These are phyloP conservation scores for Callipepla squamata DNA, from an alignment of 2,113 vertebrate species.

Conservation along the genomic window DNA sequence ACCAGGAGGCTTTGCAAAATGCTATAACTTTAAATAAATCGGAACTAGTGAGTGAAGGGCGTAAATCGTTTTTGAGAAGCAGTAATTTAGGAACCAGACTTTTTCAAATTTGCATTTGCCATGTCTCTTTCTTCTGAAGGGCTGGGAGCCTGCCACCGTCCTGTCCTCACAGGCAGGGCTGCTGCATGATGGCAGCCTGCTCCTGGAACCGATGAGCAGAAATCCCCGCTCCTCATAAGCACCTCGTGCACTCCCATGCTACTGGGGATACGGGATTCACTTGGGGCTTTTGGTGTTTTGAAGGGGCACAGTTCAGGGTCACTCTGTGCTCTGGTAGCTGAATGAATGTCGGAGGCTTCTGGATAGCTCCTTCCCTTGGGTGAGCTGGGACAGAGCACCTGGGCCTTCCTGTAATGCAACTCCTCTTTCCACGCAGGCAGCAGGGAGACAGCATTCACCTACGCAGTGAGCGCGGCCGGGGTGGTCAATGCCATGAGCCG, in stretches of 20 bases:
- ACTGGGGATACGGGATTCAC: not conserved
- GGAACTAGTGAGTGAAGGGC: not conserved
- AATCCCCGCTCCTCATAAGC: not conserved
- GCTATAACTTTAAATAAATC: not conserved
- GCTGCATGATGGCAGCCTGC: accelerated
- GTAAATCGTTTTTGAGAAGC: constrained; percentile 40
- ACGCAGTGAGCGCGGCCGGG: constrained; percentile 93
- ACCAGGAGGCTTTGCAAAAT: not conserved
- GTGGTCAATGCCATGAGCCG: constrained; percentile 97
- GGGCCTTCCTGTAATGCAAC: not conserved
- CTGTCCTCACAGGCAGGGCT: not conserved
- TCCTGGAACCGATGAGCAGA: not conserved
- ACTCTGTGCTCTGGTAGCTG: accelerated
- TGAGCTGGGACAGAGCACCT: accelerated
- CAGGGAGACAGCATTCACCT: constrained; percentile 96
- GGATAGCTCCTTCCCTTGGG: not conserved
- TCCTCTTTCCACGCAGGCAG: constrained; percentile 82
- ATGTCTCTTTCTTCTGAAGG: not conserved
- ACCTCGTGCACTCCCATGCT: not conserved
- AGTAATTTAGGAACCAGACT: constrained; percentile 46
- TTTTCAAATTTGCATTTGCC: constrained; percentile 46
- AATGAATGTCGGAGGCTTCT: not conserved
- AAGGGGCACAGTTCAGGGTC: not conserved
- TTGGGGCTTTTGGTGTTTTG: accelerated
- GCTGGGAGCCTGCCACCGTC: not conserved